These are phyloP conservation scores for Diphyllodes magnificus DNA, from an alignment of 2,113 vertebrate species.

Conservation along the genomic window DNA sequence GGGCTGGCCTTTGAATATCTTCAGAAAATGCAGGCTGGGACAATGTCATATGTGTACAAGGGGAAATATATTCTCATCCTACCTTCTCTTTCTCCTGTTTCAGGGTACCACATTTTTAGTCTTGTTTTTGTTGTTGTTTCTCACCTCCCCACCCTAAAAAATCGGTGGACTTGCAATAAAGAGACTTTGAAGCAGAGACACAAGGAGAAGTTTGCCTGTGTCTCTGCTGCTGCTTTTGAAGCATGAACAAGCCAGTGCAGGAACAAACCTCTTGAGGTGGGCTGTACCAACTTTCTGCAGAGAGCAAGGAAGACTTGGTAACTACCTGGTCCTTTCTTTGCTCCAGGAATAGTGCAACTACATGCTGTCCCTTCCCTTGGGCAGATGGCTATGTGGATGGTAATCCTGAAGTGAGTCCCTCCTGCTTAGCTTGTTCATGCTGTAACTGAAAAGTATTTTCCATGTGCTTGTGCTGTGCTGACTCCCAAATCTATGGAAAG, in stretches of 20 bases:
- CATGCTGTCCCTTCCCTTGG: background rate
- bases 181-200: background rate
- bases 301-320: background rate
- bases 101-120: background rate
- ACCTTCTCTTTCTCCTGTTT: background rate
- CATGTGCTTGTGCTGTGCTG: background rate
- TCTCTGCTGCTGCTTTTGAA: background rate
- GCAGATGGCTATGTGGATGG: slow-evolving; percentile 9
- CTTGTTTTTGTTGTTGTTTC: background rate
- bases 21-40: background rate
- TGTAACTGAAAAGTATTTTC: background rate
- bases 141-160: background rate
- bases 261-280: background rate
- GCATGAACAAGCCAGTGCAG: background rate
- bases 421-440: background rate
- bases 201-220: background rate
- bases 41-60: background rate
- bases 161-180: background rate
- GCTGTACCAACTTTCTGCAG: background rate
- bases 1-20: background rate
- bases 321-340: background rate
- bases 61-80: background rate
- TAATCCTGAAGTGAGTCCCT: background rate
- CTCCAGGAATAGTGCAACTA: slow-evolving; percentile 11
- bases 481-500: background rate